A percentile compares a stretch with the other conserved stretches of the same genome.
Conservation (phyloP, 2,797 vertebrate species). For the Rhynchotus rufescens region DNA sequence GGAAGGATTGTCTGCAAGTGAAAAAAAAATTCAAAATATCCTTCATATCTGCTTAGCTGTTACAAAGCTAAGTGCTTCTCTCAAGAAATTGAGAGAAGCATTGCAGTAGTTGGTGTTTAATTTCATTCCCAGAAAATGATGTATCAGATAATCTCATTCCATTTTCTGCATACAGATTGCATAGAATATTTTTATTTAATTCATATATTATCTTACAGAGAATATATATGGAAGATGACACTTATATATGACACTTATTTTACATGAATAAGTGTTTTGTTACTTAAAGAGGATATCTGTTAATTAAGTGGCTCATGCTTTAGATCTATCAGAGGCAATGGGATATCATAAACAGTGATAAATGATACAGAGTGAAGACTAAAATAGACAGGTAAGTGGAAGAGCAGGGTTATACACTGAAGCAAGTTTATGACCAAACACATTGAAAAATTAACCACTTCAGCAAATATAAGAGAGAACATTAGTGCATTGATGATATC, state of each 20-base stretch:
- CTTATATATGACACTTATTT: neutral
- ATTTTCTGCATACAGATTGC: neutral
- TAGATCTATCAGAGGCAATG: neutral
- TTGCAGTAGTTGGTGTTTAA: neutral
- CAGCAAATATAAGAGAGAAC: neutral
- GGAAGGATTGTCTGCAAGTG: neutral
- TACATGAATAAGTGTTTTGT: neutral
- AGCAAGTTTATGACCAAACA: neutral
- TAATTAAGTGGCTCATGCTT: neutral
- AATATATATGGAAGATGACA: neutral
- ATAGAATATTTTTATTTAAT: neutral
- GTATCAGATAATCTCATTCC: neutral
- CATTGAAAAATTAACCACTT: neutral
- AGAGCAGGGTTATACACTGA: neutral
- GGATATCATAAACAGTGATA: neutral
- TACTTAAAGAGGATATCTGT: neutral
- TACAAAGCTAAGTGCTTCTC: too few species aligned
- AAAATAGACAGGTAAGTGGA: neutral
- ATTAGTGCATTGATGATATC: neutral
- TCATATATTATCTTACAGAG: neutral
- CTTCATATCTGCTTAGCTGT: neutral
- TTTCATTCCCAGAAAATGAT: neutral
- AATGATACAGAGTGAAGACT: neutral
- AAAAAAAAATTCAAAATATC: neutral
- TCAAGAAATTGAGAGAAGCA: neutral